Conservation (phyloP, 2,888 invertebrate genomes). For the Meiosimyza decipiens region DNA sequence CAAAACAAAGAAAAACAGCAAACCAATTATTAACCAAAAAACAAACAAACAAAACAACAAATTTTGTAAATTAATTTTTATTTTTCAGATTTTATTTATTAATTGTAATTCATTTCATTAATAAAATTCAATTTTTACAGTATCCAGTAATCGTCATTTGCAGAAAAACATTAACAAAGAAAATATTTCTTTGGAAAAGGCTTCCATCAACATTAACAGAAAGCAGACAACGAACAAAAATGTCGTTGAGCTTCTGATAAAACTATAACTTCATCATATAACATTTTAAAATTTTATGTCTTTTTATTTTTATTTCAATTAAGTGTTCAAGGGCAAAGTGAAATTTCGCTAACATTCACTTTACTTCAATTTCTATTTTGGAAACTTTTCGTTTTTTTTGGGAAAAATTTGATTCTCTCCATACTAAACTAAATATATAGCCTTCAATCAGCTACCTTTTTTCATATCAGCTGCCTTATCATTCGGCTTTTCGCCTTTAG, state of each 20-base stretch:
- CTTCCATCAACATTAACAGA: not conserved
- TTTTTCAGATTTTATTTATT: slow-evolving; percentile 1
- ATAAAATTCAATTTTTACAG: slow-evolving; percentile 2
- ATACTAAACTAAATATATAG: slow-evolving; percentile 1
- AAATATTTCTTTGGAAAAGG: not conserved
- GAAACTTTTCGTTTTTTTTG: not conserved
- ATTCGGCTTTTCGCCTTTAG: slow-evolving; percentile 15
- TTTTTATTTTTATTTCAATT: slow-evolving; percentile 1
- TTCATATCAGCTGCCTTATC: slow-evolving; percentile 22
- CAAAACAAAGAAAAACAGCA: slow-evolving; percentile 1
- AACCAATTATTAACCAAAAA: not conserved
- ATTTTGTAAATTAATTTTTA: not conserved
- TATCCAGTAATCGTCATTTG: not conserved
- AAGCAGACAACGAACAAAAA: not conserved
- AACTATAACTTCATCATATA: slow-evolving; percentile 7
- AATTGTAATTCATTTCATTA: slow-evolving; percentile 3
- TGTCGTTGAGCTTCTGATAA: not conserved
- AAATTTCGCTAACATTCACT: slow-evolving; percentile 36
- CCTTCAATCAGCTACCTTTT: slow-evolving; percentile 32
- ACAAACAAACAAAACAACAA: not conserved
- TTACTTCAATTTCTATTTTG: slow-evolving; percentile 17
- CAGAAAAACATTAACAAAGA: not conserved
- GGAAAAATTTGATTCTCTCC: not conserved
- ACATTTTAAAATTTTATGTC: not conserved
- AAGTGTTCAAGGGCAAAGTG: slow-evolving; percentile 14